Percentiles rank a stretch among this genome's conserved stretches.
Conservation (phyloP, 1,140 invertebrate species). For the Solen grandis region DNA sequence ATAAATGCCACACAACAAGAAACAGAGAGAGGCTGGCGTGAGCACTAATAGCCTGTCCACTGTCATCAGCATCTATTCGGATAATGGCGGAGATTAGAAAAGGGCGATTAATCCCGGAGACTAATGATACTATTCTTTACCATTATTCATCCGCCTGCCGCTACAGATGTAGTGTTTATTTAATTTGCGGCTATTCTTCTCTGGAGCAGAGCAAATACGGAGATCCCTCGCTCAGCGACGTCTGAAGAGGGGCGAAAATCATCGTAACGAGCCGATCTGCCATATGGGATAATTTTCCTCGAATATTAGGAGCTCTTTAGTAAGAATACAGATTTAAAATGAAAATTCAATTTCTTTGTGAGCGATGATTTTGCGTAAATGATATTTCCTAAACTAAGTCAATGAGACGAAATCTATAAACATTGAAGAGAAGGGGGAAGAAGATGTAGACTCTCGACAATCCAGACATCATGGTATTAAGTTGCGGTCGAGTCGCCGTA, state of each 20-base stretch:
- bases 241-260: conserved; percentile 26
- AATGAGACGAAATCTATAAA: not conserved
- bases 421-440: not conserved
- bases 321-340: conserved; percentile 23
- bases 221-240: conserved; percentile 5
- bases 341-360: conserved; percentile 39
- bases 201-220: not conserved
- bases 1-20: not conserved
- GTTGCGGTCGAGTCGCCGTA: too few species aligned
- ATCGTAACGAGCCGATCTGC: conserved; percentile 35
- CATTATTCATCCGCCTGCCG: not conserved
- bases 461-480: too few species aligned
- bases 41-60: not conserved
- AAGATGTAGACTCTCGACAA: not conserved
- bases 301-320: conserved; percentile 41
- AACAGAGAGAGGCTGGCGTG: not conserved
- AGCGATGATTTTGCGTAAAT: conserved; percentile 48
- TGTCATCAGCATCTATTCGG: conserved; percentile 9
- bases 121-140: conserved; percentile 40
- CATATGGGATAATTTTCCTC: conserved; percentile 44
- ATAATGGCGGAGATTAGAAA: conserved; percentile 29
- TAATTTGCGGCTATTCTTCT: conserved; percentile 39
- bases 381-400: conserved; percentile 36
- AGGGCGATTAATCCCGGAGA: not conserved
- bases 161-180: conserved; percentile 54